Evolutionary conservation across 2,797 vertebrate species (phyloP).

Genomic region (Buphagus erythrorhynchus): DNA sequence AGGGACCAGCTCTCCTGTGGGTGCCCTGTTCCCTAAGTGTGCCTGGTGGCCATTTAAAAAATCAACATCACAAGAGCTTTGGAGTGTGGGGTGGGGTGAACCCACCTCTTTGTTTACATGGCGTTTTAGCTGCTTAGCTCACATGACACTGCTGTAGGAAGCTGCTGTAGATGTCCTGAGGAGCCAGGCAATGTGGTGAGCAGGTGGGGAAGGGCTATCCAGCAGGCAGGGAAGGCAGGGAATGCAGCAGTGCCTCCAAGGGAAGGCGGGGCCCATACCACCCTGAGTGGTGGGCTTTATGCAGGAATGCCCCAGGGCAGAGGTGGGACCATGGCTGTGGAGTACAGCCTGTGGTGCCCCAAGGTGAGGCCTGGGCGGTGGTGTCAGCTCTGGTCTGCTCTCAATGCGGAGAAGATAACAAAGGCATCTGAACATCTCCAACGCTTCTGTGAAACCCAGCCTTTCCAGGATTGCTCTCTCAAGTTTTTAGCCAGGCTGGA

Average conservation of each 20-base stretch:
- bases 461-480: neutral
- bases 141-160: neutral
- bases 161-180: neutral
- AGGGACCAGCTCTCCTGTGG: neutral
- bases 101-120: neutral
- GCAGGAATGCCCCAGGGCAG: neutral
- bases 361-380: neutral
- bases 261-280: neutral
- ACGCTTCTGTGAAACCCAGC: neutral
- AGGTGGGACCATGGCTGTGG: neutral
- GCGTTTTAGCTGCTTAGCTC: neutral
- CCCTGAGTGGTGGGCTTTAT: neutral
- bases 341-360: neutral
- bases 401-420: neutral
- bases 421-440: neutral
- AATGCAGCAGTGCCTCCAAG: slow-evolving; percentile 11
- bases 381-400: neutral
- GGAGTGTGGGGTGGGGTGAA: neutral
- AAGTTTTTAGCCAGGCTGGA: neutral
- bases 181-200: neutral
- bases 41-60: neutral
- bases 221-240: neutral
- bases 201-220: neutral
- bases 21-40: neutral
- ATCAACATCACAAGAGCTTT: neutral